Evolutionary conservation across 2,113 vertebrate genomes (phyloP).

Genomic region (Ictidomys tridecemlineatus): DNA sequence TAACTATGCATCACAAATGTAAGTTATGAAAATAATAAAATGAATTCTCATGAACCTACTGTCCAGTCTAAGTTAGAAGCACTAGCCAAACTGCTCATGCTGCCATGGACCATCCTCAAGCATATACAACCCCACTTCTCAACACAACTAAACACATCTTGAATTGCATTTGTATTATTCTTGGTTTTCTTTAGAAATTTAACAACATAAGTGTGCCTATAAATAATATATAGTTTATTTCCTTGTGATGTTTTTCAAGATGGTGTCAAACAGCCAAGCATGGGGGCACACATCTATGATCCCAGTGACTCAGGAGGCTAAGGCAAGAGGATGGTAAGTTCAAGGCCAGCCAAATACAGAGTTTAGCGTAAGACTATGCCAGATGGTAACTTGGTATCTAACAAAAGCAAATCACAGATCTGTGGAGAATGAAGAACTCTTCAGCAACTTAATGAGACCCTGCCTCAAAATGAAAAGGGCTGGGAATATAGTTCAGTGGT

Average conservation of each 20-base stretch:
- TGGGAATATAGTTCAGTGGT: not conserved
- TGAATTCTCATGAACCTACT: not conserved
- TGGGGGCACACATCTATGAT: too few species aligned
- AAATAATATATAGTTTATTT: not conserved
- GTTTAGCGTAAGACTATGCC: not conserved
- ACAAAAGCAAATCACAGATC: not conserved
- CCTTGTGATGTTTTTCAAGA: not conserved
- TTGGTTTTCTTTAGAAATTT: not conserved
- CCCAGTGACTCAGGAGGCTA: too few species aligned
- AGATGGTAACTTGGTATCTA: not conserved
- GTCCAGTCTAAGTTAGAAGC: too few species aligned
- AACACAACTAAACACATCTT: not conserved
- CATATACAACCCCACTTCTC: not conserved
- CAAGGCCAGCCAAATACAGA: not conserved
- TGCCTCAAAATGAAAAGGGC: not conserved
- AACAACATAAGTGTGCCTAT: not conserved
- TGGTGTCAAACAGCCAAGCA: too few species aligned
- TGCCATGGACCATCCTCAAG: fast-evolving
- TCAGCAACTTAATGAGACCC: not conserved
- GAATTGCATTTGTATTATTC: not conserved
- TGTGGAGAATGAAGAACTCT: not conserved
- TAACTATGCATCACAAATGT: not conserved
- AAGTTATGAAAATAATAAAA: not conserved
- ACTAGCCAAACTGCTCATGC: fast-evolving
- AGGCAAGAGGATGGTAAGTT: too few species aligned